Base-by-base conservation (phyloP, 30 jellyfish, hydroid and myxozoan genomes). In the Cassiopea andromeda region DNA sequence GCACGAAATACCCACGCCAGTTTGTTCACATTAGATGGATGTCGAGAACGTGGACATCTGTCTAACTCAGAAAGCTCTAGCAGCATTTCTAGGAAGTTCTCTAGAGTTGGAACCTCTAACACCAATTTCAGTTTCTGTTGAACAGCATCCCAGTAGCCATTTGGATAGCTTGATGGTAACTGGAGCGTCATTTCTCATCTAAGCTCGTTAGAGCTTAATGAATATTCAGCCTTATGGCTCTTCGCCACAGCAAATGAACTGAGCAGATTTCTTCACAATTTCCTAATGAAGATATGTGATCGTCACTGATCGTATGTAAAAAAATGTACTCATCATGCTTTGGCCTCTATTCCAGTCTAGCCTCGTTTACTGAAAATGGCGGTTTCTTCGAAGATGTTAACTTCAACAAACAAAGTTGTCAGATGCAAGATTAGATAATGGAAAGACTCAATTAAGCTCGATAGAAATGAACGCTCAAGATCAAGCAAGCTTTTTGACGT, bases 321-420 rank as follows among this genome's bases (percentile, higher is more conserved):
- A 27, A 54, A 54, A 54, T 10, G 12, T 3, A 54, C 64, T 7
- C 76, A 44, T 83, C 71, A 47, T 70, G 77, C n/a, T 7, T 46
- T 13, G 49, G 85, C 92, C 92, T 83, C 92, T 69, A 2, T 83
- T 13, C 73, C 45, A 46, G 12, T 2, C 7, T 13, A 76, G 93
- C 93, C 93, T 86, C 93, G 50, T 77, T 59, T 18, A 45, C 78
- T 46, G 48, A 78, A 73, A 60, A 75, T 76, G 93, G 93, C 93
- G 93, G 93, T 86, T 86, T 86, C 93, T 86, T 86, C 93, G 93
- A 86, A 86, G 93, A 70, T 74, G 47, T 58, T 57, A 50, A 73
- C 46, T 69, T 78, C 81, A 85, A 73, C 83, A 82, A 82, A 82
- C 87, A 75, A 73, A 76, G 10, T 14, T 66, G 75, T 66, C 75